phyloP scores from a whole-genome alignment of 2,888 invertebrate genomes.

The Macroteleia sp. region DNA sequence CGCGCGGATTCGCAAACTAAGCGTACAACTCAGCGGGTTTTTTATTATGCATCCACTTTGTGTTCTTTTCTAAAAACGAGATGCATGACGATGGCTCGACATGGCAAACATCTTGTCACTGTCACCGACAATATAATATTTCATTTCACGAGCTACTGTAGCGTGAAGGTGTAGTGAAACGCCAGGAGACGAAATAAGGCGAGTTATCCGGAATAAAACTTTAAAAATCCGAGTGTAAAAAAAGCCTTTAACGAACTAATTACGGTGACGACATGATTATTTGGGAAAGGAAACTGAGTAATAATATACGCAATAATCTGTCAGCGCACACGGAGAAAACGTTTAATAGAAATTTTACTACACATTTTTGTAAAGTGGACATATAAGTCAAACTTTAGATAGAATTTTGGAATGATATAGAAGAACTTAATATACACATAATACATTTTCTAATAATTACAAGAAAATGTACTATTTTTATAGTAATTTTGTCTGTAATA shows the following conservation, averaged over 20 bases:
- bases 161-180: slow-evolving; percentile 59
- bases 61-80: slow-evolving; percentile 13
- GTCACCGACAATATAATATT: slow-evolving; percentile 66
- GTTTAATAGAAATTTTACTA: no score
- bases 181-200: slow-evolving; percentile 54
- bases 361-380: no score
- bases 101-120: slow-evolving; percentile 68
- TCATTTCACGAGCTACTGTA: slow-evolving; percentile 65
- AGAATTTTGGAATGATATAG: no score
- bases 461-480: no score
- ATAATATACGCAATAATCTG: no score
- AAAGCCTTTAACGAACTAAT: slow-evolving; percentile 48
- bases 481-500: no score
- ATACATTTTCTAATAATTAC: no score
- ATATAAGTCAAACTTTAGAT: no score
- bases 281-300: no score
- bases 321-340: no score
- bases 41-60: neutral
- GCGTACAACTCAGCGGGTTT: neutral
- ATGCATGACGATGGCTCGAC: slow-evolving; percentile 59
- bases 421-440: no score
- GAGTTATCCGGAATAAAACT: slow-evolving; percentile 49
- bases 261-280: no score
- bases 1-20: slow-evolving; percentile 3
- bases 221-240: slow-evolving; percentile 37